These are phyloP conservation scores for Egretta garzetta DNA, from an alignment of 2,113 vertebrate genomes.

Conservation along the genomic window DNA sequence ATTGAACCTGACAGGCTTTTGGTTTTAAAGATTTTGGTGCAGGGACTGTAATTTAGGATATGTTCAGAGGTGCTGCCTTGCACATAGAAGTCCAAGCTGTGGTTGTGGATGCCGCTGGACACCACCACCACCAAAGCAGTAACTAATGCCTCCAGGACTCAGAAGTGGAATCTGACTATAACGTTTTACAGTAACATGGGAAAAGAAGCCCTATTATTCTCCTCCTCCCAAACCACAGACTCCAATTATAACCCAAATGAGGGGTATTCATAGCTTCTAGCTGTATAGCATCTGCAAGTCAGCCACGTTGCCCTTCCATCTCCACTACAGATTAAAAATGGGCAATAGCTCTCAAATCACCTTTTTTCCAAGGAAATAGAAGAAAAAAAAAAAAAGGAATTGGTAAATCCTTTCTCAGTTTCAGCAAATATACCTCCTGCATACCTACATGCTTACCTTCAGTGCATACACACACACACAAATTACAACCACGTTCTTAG, in stretches of 20 bases:
- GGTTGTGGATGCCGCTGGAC: neutral
- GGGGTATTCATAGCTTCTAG: neutral
- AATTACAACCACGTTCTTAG: neutral
- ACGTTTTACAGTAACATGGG: neutral
- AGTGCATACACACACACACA: neutral
- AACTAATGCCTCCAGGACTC: neutral
- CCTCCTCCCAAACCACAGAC: neutral
- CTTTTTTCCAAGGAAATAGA: neutral
- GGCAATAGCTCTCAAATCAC: rapidly evolving
- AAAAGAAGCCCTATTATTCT: neutral
- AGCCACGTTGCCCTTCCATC: neutral
- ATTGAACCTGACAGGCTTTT: neutral
- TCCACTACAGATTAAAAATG: neutral
- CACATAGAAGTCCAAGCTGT: neutral
- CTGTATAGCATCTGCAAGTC: neutral
- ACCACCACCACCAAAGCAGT: neutral
- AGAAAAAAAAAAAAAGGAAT: neutral
- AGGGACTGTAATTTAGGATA: neutral
- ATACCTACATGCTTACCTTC: neutral
- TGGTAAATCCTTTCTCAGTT: neutral
- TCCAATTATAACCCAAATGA: neutral
- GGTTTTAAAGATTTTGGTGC: neutral
- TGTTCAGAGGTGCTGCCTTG: neutral
- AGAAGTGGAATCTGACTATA: neutral
- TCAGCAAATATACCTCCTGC: neutral